Percentiles rank a stretch among this genome's conserved stretches.
Evolutionary conservation across 2,113 vertebrate species (phyloP).

Genomic region (Heliornis fulica): DNA sequence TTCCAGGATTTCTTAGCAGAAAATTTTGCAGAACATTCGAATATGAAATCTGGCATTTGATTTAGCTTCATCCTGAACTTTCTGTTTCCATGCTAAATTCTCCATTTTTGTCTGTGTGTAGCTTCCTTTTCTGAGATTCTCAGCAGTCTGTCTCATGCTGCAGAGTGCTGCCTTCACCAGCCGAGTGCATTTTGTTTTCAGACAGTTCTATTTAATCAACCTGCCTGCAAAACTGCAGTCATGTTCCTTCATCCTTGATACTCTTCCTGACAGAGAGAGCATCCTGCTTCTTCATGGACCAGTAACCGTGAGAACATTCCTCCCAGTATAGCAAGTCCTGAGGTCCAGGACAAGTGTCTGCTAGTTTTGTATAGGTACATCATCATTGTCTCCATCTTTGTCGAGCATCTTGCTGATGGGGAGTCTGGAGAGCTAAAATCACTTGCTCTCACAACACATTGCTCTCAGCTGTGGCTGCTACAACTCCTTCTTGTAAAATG

Average conservation of each 20-base stretch:
- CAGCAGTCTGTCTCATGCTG: not conserved
- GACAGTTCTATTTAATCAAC: not conserved
- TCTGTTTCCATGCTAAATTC: not conserved
- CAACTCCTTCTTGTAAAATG: not conserved
- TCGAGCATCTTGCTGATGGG: not conserved
- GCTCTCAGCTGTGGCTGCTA: not conserved
- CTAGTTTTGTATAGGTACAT: fast-evolving
- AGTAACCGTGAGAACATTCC: not conserved
- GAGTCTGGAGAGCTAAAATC: not conserved
- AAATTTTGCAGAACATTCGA: not conserved
- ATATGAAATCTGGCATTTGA: not conserved
- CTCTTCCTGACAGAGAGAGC: not conserved
- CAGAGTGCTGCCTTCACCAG: not conserved
- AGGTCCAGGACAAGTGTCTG: not conserved
- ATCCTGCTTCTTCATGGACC: not conserved
- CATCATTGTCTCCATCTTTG: not conserved
- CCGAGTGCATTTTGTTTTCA: not conserved
- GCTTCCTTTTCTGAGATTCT: not conserved
- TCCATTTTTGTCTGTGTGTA: not conserved
- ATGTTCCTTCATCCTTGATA: not conserved
- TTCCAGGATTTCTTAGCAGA: not conserved
- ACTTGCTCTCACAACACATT: not conserved
- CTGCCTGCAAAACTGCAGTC: not conserved
- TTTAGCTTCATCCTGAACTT: not conserved
- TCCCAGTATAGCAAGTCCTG: not conserved